Base-by-base conservation (phyloP, 2,888 invertebrate species). In the Malthinus seriepunctatus region DNA sequence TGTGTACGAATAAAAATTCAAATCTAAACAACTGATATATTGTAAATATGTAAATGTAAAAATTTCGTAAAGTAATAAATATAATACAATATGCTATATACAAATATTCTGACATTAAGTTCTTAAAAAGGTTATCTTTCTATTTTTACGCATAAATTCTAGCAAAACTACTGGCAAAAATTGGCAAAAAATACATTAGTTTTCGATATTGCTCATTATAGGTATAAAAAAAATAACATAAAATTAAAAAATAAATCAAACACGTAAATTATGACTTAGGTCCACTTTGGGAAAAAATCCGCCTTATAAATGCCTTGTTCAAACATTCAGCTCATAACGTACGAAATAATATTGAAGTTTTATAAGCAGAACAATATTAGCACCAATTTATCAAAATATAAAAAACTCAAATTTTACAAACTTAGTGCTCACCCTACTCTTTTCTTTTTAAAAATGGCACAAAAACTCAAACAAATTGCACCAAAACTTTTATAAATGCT, bases 241-340 rank as follows among this genome's bases (percentile, higher is more conserved):
- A 15, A 15, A 15, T 42, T 42, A 23, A 42, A 42, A 42, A n/a
- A 15, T 15, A 42, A 42, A 38, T 38, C 14, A 38, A 6, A 42
- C n/a, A 15, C 14, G 23, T 23, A 42, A 42, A 42, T 42, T 42
- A 66, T 69, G 68, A 69, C 68, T 70, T 70, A 70, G 70, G 70
- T 68, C 68, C 70, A 69, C 68, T 64, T 69, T 62, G 63, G 63
- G 65, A 68, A 67, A 67, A 39, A 15, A 23, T 69, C 68, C 67
- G 68, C 64, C 63, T 63, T 49, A 59, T 23, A 52, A 42, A 15
- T 32, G 49, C 38, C 52, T 35, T 23, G 3, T 23, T 23, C 23
- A 2, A 23, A 23, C 23, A 3, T 23, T 23, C 23, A 5, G 23
- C 23, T 23, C 5, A 5, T 23, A 23, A 23, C 23, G 2, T 23